Base-by-base conservation (phyloP, 2,888 invertebrate species). In the Ligdia adustata region DNA sequence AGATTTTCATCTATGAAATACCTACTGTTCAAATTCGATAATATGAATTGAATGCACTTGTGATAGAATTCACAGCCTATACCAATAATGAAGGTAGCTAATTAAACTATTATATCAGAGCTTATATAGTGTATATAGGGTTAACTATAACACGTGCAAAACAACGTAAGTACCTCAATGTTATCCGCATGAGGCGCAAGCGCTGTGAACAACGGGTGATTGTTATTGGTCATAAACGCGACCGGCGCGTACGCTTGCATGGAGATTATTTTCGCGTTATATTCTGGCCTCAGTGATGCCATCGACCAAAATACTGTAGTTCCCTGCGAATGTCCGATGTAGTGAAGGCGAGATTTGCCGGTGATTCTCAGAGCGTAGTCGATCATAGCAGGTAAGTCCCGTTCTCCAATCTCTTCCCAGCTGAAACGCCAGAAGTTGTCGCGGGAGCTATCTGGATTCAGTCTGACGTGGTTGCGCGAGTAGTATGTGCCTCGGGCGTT, bases 361-460 rank as follows among this genome's bases (percentile, higher is more conserved):
- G 95, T 94, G 1, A 57, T 50, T 1, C 69, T 56, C 0, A 93
- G 72, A 1, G 94, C 88, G 67, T 93, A 92, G 70, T 97, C 94
- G 35, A 98, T 93, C 81, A 93, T 94, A 0, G 94, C 92, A 0
- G 97, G 95, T 9, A 97, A 65, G 77, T 98, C 97, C 52, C 83
- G 91, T 32, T 87, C 72, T 0, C 94, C 95, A 75, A 97, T 95
- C 69, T 96, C 93, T 71, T 97, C 95, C 93, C 94, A 97, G 58
- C 95, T 95, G 66, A 93, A 94, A 24, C 91, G 71, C 93, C 94
- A 94, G 67, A 90, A 94, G 7, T 79, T 65, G n/a, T 62, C 43
- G 2, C 39, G 13, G 13, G 56, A 40, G 5, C 50, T 52, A 9
- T 69, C 70, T 0, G 89, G 79, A 44, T 85, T 62, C 71, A 82